Evolutionary conservation across 2,888 invertebrate species (phyloP).

Genomic region (Macrophya annulata): DNA sequence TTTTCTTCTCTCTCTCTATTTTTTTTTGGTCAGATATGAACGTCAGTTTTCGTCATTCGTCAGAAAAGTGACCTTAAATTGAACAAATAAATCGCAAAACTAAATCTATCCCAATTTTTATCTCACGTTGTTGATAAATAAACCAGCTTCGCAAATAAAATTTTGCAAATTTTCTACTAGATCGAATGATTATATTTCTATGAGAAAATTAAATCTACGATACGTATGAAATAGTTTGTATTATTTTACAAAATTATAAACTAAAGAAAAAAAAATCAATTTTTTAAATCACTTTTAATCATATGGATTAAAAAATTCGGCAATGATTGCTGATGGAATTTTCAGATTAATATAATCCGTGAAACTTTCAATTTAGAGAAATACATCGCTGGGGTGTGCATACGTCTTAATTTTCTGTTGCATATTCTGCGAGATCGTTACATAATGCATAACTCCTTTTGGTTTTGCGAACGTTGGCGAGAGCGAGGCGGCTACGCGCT

Average conservation of each 20-base stretch:
- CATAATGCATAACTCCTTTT: conserved; percentile 22
- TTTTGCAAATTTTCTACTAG: neutral
- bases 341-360: neutral
- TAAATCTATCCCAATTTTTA: neutral
- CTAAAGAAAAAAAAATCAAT: neutral
- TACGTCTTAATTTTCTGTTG: conserved; percentile 25
- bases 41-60: neutral
- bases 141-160: neutral
- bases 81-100: neutral
- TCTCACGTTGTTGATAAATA: neutral
- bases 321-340: neutral
- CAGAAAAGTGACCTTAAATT: neutral
- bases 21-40: neutral
- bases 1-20: neutral
- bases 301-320: neutral
- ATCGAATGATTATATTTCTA: no score
- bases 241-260: neutral
- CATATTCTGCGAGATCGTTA: neutral
- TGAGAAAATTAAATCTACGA: no score
- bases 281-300: neutral
- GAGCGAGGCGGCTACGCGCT: conserved; percentile 27
- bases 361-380: neutral
- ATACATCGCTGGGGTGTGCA: neutral
- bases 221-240: no score
- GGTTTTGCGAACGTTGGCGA: neutral